Conservation (phyloP, 2,797 vertebrate species). For the Peromyscus nudipes region DNA sequence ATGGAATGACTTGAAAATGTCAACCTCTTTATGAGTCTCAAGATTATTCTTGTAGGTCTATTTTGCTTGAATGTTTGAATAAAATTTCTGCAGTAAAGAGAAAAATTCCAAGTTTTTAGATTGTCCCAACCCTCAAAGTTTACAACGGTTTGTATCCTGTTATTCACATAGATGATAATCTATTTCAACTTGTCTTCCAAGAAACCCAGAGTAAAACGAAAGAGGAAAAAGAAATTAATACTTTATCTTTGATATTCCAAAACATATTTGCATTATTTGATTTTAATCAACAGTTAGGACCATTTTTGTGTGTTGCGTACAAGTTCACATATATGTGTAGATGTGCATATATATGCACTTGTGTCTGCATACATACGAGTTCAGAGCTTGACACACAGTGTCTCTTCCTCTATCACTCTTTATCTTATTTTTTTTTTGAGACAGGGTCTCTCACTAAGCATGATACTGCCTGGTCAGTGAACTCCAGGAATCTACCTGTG, state of each 20-base stretch:
- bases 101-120: background rate
- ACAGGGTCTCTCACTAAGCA: background rate
- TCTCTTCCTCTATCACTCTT: background rate
- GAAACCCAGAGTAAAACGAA: background rate
- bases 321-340: background rate
- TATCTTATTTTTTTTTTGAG: background rate
- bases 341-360: background rate
- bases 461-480: background rate
- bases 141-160: background rate
- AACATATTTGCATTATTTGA: background rate
- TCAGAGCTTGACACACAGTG: background rate
- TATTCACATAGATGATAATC: background rate
- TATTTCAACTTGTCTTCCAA: background rate
- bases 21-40: background rate
- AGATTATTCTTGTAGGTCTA: background rate
- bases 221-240: background rate
- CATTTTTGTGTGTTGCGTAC: background rate
- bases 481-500: background rate
- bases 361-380: background rate
- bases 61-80: background rate
- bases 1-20: background rate
- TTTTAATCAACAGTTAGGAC: background rate
- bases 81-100: background rate
- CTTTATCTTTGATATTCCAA: background rate
- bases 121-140: background rate